Evolutionary conservation across 2,113 vertebrate genomes (phyloP), one percentile per base, ranked within the genome.

Genomic region (Osmerus eperlanus): DNA sequence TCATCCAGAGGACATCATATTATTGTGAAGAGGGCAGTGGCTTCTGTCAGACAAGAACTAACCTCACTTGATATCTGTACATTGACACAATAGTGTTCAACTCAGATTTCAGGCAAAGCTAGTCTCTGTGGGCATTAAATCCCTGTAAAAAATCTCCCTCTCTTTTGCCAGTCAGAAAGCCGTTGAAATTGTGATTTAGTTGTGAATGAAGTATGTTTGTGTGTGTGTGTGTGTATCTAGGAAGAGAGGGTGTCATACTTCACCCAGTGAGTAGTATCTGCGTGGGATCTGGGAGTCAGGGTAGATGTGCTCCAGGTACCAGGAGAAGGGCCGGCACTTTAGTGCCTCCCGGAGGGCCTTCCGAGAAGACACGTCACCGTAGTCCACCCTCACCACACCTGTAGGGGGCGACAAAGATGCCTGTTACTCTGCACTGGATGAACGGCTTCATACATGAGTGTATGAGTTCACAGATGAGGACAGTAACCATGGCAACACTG

Each of bases 291-390:
- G 97, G 9, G 97, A 98, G 86, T 99, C 96, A 0, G 97, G 96
- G 68, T 99, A 99, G 78, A 99, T 89, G 84, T 96, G 96, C 84
- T 99, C 97, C 77, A 99, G 91, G 91, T 99, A 99, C 97, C 97
- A 99, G 2, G 97, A 96, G 87, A 99, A 99, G 0, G 95, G 96
- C 78, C 94, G 95, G 86, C 97, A 99, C 78, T 92, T 91, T 79
- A 99, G 90, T 36, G 91, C 92, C 70, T 95, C 94, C 53, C 95
- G 88, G 3, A 99, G 90, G 2, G 93, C 90, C 79, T 95, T 99
- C 63, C 97, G 94, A 59, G 92, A 86, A 0, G 97, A 95, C 1
- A 99, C 91, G 2, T 98, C 96, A 4, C 95, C 96, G 0, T 98
- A 99, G 89, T 98, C 97, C 83, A 99, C 96, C 78, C 96, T 95